Evolutionary conservation across 2,797 vertebrate species (phyloP).

Genomic region (Myotis daubentonii): DNA sequence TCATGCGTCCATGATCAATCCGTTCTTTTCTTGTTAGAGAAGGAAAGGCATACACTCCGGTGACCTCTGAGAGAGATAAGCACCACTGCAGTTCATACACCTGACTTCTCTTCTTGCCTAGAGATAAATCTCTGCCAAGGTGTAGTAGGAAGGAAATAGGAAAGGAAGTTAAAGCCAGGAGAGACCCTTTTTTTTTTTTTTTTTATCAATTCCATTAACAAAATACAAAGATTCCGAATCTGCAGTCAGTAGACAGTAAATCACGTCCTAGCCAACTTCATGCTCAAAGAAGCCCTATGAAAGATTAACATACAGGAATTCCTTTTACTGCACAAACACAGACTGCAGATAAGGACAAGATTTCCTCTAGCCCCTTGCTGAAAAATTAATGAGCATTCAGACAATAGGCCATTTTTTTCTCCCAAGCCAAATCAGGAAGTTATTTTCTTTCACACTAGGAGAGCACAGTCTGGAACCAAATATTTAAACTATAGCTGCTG

Average conservation of each 20-base stretch:
- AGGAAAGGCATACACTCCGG: not conserved
- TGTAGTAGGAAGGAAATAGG: slow-evolving; percentile 31
- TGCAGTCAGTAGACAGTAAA: slow-evolving; percentile 53
- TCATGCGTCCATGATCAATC: not conserved
- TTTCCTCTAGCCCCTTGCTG: not conserved
- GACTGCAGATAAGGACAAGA: not conserved
- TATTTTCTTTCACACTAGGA: slow-evolving; percentile 16
- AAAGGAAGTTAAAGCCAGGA: not conserved
- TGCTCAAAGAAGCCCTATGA: not conserved
- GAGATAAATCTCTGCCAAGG: slow-evolving; percentile 63
- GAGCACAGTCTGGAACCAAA: not conserved
- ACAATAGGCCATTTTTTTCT: not conserved
- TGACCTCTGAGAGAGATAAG: slow-evolving; percentile 37
- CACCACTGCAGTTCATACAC: not conserved
- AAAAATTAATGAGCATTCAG: slow-evolving; percentile 52
- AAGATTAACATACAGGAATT: slow-evolving; percentile 45
- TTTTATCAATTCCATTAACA: slow-evolving; percentile 69
- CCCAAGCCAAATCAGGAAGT: not conserved
- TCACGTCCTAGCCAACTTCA: not conserved
- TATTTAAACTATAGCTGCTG: not conserved
- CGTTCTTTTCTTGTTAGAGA: not conserved
- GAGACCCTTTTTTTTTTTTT: slow-evolving; percentile 62
- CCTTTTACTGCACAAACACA: not conserved
- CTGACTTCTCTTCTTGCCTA: not conserved
- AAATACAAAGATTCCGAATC: slow-evolving; percentile 62